phyloP scores from a whole-genome alignment of 35 echinoderm and acorn worm genomes.

The Nesometra sesokonis region DNA sequence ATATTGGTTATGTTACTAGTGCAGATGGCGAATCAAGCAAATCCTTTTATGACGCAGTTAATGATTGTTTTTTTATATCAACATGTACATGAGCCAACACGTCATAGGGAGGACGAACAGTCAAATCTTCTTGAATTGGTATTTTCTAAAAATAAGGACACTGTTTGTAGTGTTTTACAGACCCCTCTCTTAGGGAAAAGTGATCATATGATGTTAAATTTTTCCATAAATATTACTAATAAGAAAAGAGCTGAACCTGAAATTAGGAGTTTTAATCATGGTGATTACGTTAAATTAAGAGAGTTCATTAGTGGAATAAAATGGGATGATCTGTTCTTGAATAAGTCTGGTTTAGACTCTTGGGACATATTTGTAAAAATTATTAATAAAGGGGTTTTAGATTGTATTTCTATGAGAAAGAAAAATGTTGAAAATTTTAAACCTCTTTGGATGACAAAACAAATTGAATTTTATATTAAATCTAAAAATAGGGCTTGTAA shows the following conservation, averaged over 20 bases:
- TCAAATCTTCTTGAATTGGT: conserved; percentile 14
- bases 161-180: neutral
- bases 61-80: conserved; percentile 12
- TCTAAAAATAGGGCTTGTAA: neutral
- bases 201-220: conserved; percentile 25
- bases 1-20: neutral
- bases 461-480: too few species aligned
- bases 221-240: neutral
- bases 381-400: neutral
- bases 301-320: neutral
- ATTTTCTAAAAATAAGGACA: conserved; percentile 8
- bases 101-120: neutral
- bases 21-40: neutral
- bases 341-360: neutral
- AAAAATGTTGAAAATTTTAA: neutral
- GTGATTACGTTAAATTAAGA: neutral
- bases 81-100: too few species aligned
- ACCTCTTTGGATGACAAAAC: too few species aligned
- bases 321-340: neutral
- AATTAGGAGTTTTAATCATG: neutral
- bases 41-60: neutral
- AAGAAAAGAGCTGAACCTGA: neutral
- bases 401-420: too few species aligned
- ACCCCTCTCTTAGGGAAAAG: conserved; percentile 24
- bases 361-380: too few species aligned